phyloP scores from a whole-genome alignment of 2,888 invertebrate species.

The Scotopteryx bipunctaria region DNA sequence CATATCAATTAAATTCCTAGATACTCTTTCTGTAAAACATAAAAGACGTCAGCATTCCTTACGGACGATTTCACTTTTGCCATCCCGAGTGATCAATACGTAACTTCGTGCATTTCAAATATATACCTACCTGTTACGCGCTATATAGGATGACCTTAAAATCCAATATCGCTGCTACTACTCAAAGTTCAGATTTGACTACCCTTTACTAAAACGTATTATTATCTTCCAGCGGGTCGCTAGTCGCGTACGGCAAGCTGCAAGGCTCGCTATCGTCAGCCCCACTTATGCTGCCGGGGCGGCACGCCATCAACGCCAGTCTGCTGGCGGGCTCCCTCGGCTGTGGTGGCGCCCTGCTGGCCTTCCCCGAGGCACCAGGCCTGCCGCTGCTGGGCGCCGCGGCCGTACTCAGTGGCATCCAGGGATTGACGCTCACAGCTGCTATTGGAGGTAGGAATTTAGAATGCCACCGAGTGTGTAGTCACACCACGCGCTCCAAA shows the following conservation, averaged over 20 bases:
- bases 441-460: constrained; percentile 94
- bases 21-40: too few relatives aligned
- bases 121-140: too few relatives aligned
- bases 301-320: constrained; percentile 89
- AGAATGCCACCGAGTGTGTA: too few relatives aligned
- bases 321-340: constrained; percentile 88
- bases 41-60: too few relatives aligned
- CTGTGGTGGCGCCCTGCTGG: constrained; percentile 87
- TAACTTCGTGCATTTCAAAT: too few relatives aligned
- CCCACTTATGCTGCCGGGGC: constrained; percentile 91
- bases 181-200: too few relatives aligned
- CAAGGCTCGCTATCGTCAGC: constrained; percentile 91
- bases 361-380: constrained; percentile 86
- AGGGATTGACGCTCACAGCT: constrained; percentile 94
- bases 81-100: too few relatives aligned
- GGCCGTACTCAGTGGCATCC: constrained; percentile 89
- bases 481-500: too few relatives aligned
- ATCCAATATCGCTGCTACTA: too few relatives aligned
- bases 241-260: constrained; percentile 95
- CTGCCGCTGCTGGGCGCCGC: constrained; percentile 89
- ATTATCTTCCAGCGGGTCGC: constrained; percentile 86
- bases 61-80: too few relatives aligned
- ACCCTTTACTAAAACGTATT: not conserved
- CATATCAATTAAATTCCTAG: too few relatives aligned
- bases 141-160: too few relatives aligned